phyloP scores from a whole-genome alignment of 2,888 invertebrate genomes.

The Patella pellucida region DNA sequence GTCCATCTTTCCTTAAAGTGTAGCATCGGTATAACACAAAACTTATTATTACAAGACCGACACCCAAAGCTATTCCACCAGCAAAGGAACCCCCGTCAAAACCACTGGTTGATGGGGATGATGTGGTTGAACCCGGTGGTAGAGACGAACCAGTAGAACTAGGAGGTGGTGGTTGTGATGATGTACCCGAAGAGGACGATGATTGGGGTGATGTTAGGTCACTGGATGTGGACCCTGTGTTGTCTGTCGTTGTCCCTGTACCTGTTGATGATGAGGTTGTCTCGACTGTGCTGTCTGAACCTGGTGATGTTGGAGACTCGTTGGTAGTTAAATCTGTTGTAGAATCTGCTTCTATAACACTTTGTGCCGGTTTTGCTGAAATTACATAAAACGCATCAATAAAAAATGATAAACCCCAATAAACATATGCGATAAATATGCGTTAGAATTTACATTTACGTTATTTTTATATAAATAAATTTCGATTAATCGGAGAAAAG shows the following conservation, averaged over 20 bases:
- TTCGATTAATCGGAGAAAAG: no score
- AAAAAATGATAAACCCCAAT: no score
- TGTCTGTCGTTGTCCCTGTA: not conserved
- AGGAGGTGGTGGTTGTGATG: not conserved
- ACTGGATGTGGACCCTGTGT: not conserved
- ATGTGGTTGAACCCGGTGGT: not conserved
- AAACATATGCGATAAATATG: no score
- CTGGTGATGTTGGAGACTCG: not conserved
- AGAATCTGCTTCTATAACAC: not conserved
- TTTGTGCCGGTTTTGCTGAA: no score
- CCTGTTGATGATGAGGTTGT: not conserved
- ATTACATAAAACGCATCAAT: no score
- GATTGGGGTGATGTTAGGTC: not conserved
- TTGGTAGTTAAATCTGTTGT: not conserved
- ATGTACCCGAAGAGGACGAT: not conserved
- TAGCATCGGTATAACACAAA: conserved; percentile 17
- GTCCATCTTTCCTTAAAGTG: not conserved
- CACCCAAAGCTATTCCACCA: conserved; percentile 21
- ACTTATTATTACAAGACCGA: not conserved
- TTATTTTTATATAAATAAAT: no score
- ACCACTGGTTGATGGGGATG: not conserved
- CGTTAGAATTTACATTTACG: no score
- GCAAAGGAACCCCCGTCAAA: conserved; percentile 19
- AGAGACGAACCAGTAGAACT: not conserved
- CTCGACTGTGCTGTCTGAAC: not conserved